Base-by-base conservation (phyloP, 2,797 vertebrate species). In the Myripristis murdjan region DNA sequence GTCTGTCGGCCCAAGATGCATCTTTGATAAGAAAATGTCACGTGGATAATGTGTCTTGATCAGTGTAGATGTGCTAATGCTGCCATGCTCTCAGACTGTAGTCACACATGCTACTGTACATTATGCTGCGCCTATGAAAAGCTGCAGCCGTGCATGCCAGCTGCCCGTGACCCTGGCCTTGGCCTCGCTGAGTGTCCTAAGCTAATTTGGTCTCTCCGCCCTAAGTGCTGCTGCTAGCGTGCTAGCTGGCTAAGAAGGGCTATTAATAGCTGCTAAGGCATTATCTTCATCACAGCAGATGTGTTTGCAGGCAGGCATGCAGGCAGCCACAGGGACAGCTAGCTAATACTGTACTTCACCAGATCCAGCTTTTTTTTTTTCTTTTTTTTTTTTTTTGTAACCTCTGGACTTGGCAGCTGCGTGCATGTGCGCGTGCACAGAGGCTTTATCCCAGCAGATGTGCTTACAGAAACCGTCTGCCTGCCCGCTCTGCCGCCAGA, bases 241-340 rank as follows among this genome's bases (percentile, higher is more conserved):
- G 84, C 69, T 87, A 77, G 65, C 62, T 56, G 12, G 75, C 84
- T 79, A 83, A 87, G 79, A 72, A 6, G 26, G 11, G 59, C 86
- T 90, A 88, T 87, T 78, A 77, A 87, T 92, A 86, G 86, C 83
- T 20, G 33, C 47, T 48, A 20, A 71, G 74, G 75, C 81, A 62
- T 88, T 74, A 69, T 78, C 70, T 84, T 51, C 44, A 82, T 73
- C 67, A 23, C 69, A 83, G 87, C 87, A 83, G 80, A 87, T 79
- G 74, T 81, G 85, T 78, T 82, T 83, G 65, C 56, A 81, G 69
- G 64, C 81, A 39, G 18, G 9, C 62, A 46, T 43, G 49, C 62
- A 39, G 35, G 35, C 35, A 26, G 57, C 28, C 41, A 46, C 55
- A 43, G 60, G 62, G 31, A 53, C 64, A 31, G 51, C 66, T n/a